These are phyloP conservation scores for Drepanosiphum platanoidis DNA, from an alignment of 2,888 invertebrate species.

Conservation along the genomic window DNA sequence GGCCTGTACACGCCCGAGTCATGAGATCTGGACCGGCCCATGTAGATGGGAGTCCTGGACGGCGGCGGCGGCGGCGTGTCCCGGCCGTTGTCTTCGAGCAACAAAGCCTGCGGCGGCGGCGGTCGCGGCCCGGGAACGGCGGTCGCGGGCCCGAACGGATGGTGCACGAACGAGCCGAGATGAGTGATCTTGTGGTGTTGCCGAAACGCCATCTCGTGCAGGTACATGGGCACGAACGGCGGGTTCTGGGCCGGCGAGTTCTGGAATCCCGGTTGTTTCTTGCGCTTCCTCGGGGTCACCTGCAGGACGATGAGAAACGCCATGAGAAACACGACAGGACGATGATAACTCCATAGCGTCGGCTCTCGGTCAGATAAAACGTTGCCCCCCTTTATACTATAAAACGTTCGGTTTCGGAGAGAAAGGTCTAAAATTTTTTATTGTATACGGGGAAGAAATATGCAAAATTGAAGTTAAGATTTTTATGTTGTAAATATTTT, in stretches of 20 bases:
- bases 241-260: constrained; percentile 88
- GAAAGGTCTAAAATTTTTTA: too few relatives aligned
- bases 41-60: constrained; percentile 64
- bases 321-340: too few relatives aligned
- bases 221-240: constrained; percentile 80
- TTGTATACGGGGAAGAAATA: too few relatives aligned
- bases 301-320: too few relatives aligned
- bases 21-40: constrained; percentile 56
- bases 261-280: constrained; percentile 84
- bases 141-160: constrained; percentile 74
- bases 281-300: constrained; percentile 82
- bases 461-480: too few relatives aligned
- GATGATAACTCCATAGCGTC: too few relatives aligned
- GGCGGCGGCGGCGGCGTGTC: constrained; percentile 68
- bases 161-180: constrained; percentile 38
- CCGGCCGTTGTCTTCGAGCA: constrained; percentile 76
- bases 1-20: constrained; percentile 56
- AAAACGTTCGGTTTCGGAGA: too few relatives aligned
- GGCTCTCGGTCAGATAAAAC: too few relatives aligned
- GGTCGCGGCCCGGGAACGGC: too few relatives aligned
- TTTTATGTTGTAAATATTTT: too few relatives aligned
- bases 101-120: too few relatives aligned
- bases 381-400: too few relatives aligned
- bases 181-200: constrained; percentile 60
- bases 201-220: constrained; percentile 73